Conservation (phyloP, 2,113 vertebrate genomes). For the Ciconia stormi region DNA sequence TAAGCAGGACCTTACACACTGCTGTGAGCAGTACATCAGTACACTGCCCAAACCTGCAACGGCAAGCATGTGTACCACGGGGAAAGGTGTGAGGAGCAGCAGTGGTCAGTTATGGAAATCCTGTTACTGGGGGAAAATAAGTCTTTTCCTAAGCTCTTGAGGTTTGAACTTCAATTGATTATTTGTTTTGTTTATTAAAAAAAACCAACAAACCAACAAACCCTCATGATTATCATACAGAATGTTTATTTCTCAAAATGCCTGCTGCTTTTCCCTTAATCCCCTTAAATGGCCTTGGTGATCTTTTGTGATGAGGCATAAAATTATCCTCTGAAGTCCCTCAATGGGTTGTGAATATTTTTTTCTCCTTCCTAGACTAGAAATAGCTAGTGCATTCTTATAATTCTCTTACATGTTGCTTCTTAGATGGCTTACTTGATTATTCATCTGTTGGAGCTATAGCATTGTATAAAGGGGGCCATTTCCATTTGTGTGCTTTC, state of each 20-base stretch:
- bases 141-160: background rate
- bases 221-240: background rate
- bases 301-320: background rate
- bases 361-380: background rate
- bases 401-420: background rate
- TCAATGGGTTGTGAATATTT: background rate
- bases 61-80: fast-evolving
- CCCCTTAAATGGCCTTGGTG: background rate
- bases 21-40: background rate
- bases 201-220: background rate
- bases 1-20: background rate
- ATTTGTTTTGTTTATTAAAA: background rate
- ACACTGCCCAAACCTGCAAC: background rate
- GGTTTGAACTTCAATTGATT: background rate
- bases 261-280: background rate
- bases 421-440: background rate
- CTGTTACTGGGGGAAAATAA: background rate
- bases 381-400: background rate
- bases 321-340: background rate
- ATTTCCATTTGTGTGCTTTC: background rate
- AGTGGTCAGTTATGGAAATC: background rate
- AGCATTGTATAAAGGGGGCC: background rate
- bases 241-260: background rate
- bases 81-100: background rate
- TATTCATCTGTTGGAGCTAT: background rate